These are phyloP conservation scores for Excalfactoria chinensis DNA, from an alignment of 2,113 vertebrate genomes.

Conservation along the genomic window DNA sequence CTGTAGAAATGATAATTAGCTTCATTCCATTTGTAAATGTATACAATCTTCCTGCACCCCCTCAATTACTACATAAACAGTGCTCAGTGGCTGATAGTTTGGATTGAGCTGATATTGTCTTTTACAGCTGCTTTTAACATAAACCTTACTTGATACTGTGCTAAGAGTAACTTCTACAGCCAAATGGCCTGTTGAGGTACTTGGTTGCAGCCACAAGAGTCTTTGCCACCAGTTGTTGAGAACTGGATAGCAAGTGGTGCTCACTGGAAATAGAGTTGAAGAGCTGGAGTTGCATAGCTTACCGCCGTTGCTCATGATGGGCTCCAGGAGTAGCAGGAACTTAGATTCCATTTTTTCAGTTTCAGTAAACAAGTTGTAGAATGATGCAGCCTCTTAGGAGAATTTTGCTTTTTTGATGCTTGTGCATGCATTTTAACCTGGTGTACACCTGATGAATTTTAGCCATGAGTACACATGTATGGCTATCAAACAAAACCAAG, in stretches of 20 bases:
- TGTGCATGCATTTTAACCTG: background rate
- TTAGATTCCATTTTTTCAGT: background rate
- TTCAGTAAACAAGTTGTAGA: background rate
- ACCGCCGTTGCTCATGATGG: fast-evolving
- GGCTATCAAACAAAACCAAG: background rate
- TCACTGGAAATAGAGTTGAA: fast-evolving
- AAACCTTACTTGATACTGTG: background rate
- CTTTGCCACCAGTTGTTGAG: background rate
- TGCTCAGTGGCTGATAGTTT: fast-evolving
- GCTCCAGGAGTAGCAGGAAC: background rate
- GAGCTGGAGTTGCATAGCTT: background rate
- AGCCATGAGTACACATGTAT: background rate
- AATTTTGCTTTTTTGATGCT: background rate
- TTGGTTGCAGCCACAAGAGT: background rate
- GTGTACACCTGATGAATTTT: background rate
- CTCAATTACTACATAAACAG: background rate
- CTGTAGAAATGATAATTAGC: background rate
- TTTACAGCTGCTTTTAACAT: background rate
- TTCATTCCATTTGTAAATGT: background rate
- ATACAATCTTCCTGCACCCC: background rate
- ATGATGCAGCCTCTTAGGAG: background rate
- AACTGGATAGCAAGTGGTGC: background rate
- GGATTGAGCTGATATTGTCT: background rate
- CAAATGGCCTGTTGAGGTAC: background rate
- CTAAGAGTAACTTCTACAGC: background rate